Evolutionary conservation across 2,797 vertebrate genomes (phyloP), one percentile per base, ranked within the genome.

Genomic region (Melanotaenia trifasciata): DNA sequence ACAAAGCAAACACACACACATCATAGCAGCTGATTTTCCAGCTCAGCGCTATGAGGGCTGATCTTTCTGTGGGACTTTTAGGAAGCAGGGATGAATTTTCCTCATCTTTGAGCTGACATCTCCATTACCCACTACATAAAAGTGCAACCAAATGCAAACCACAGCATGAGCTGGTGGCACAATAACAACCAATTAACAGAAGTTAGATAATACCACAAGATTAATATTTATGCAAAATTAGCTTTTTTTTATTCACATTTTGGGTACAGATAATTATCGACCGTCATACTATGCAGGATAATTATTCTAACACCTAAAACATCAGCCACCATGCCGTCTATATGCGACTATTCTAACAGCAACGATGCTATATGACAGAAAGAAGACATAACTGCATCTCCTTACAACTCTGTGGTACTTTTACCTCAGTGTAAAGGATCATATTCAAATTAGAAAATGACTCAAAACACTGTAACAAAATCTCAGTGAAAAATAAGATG

Each of bases 61-160:
- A 58, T 64, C 63, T 73, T 70, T 68, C 67, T 58, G 67, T 72
- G 77, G 79, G 71, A 82, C 74, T 54, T 76, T 66, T 20, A 70
- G 75, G 69, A 62, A 51, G 63, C 58, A 75, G 59, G 35, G 26
- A 72, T 61, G 36, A 64, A 80, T 62, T 40, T 63, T 74, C 28
- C 70, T 62, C 36, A 65, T 72, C 30, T 72, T 58, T 24, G 16
- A 78, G 72, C 72, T 13, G 59, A 67, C 54, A 68, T 69, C 78
- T 40, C 78, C 71, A 76, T 80, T 80, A 85, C 59, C 62, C 30
- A 57, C 65, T 56, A 58, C 43, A 74, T 45, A 47, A 59, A 69
- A 69, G 62, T 36, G 64, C 14, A 57, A 62, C 32, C 51, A 47
- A 84, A 70, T 4, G n/a, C n/a, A 60, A 80, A 72, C 5, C 67